phyloP scores from a whole-genome alignment of 2,797 vertebrate species.

The Parotocinclus haroldoi region DNA sequence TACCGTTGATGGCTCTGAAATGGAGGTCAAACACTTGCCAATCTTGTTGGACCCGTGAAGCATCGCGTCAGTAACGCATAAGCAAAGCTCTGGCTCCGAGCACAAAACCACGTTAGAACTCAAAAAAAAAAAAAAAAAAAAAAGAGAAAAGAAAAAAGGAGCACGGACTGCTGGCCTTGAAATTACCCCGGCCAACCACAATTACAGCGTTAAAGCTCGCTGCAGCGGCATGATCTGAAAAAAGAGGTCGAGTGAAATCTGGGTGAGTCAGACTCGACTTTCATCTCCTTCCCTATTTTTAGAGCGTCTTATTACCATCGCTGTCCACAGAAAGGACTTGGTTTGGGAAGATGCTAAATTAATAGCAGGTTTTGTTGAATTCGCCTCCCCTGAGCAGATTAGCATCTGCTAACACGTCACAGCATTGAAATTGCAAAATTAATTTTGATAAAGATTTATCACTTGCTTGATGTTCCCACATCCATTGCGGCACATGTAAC shows the following conservation, averaged over 20 bases:
- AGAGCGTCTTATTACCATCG: conserved; percentile 42
- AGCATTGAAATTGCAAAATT: conserved; percentile 21
- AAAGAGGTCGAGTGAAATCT: conserved; percentile 49
- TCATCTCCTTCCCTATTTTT: conserved; percentile 46
- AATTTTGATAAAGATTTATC: conserved; percentile 38
- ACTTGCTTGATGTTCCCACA: conserved; percentile 32
- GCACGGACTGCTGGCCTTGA: conserved; percentile 45
- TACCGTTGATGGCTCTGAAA: conserved; percentile 26
- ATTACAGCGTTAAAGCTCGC: conserved; percentile 57
- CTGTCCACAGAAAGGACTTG: conserved; percentile 7
- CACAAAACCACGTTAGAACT: conserved; percentile 50
- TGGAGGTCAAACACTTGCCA: conserved; percentile 53
- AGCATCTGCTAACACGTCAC: conserved; percentile 9
- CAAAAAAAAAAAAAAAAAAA: conserved; percentile 18
- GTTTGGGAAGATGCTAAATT: conserved; percentile 21
- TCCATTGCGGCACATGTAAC: conserved; percentile 39
- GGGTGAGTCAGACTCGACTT: conserved; percentile 52
- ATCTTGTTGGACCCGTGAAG: conserved; percentile 42
- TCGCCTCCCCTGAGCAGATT: conserved; percentile 7
- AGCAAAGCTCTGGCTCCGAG: conserved; percentile 43
- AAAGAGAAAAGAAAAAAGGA: conserved; percentile 42
- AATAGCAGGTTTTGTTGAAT: conserved; percentile 15
- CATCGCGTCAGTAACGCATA: conserved; percentile 22
- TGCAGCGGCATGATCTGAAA: conserved; percentile 30
- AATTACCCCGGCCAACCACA: conserved; percentile 59